Evolutionary conservation across 2,888 invertebrate genomes (phyloP), one percentile per base, ranked within the genome.

Genomic region (Malacosoma neustria): DNA sequence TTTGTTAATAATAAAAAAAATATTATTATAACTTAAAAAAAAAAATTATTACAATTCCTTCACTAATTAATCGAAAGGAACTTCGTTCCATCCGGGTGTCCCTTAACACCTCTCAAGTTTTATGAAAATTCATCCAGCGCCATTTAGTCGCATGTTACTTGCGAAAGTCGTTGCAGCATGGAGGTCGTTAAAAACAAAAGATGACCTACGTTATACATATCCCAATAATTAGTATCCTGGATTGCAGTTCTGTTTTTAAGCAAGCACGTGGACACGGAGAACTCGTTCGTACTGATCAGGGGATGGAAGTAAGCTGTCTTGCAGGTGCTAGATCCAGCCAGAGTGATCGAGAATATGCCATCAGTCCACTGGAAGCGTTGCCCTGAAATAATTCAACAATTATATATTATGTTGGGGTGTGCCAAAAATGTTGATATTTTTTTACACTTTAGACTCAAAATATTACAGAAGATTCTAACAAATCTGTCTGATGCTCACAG

Each of bases 301-400:
- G 94, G 87, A 60, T 95, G 94, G 86, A 94, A 95, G 74, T 90
- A 93, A 0, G 92, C 88, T 1, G 86, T 87, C 35, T 90, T 87
- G 53, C 81, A 89, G 9, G 89, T 89, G 47, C 90, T 87, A 0
- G 55, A 29, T 1, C 72, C 65, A 0, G 71, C 82, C 9, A 93
- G 55, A 0, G 91, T 89, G 1, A 92, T 65, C 40, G 93, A 93
- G 69, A 94, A 94, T 7, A 94, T 84, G 0, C 94, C 94, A 56
- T 94, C 94, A 44, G 89, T 90, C 94, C 93, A 95, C 57, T 92
- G 90, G 75, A 93, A 95, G 1, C 80, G 71, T 49, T 91, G 87
- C 0, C 90, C 92, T 85, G 51, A 3, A 32, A 32, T 9, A 14
- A 13, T 13, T 13, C 2, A 32, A 12, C 11, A 12, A n/a, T n/a